Evolutionary conservation across 2,797 vertebrate genomes (phyloP).

Genomic region (Ciconia nigra): DNA sequence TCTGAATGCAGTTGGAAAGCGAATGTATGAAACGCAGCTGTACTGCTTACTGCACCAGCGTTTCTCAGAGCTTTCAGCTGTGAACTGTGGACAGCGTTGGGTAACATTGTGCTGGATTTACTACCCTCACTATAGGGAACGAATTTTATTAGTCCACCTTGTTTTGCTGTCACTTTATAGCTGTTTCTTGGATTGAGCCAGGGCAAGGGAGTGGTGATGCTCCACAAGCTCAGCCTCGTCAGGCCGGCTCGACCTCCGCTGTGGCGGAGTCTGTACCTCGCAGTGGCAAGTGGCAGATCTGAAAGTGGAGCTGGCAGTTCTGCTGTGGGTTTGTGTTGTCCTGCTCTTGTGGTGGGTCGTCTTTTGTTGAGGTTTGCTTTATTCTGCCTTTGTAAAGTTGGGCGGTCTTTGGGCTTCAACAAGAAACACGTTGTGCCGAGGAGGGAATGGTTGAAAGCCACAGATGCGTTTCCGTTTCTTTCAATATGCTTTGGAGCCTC

Average conservation of each 20-base stretch:
- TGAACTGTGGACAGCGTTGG: neutral
- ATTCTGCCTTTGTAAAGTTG: neutral
- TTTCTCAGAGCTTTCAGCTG: neutral
- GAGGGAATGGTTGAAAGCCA: neutral
- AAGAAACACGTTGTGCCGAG: neutral
- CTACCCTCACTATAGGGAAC: neutral
- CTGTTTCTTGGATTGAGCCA: neutral
- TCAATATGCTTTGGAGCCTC: rapidly evolving
- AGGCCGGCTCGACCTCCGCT: rapidly evolving
- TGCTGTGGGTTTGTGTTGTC: neutral
- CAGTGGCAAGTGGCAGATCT: rapidly evolving
- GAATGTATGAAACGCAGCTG: neutral
- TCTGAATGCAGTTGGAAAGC: neutral
- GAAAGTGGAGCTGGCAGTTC: rapidly evolving
- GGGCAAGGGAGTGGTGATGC: neutral
- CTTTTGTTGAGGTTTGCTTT: neutral
- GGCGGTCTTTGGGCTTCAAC: neutral
- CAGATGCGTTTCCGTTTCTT: rapidly evolving
- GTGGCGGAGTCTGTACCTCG: rapidly evolving
- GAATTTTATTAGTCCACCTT: neutral
- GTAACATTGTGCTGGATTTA: rapidly evolving
- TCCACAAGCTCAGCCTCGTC: rapidly evolving
- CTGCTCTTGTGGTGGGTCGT: neutral
- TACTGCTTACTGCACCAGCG: rapidly evolving
- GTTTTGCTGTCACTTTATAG: neutral